Percentiles rank a stretch among this genome's conserved stretches.
These are phyloP conservation scores for Digitonthophagus gazella DNA, from an alignment of 2,888 invertebrate genomes.

Conservation along the genomic window DNA sequence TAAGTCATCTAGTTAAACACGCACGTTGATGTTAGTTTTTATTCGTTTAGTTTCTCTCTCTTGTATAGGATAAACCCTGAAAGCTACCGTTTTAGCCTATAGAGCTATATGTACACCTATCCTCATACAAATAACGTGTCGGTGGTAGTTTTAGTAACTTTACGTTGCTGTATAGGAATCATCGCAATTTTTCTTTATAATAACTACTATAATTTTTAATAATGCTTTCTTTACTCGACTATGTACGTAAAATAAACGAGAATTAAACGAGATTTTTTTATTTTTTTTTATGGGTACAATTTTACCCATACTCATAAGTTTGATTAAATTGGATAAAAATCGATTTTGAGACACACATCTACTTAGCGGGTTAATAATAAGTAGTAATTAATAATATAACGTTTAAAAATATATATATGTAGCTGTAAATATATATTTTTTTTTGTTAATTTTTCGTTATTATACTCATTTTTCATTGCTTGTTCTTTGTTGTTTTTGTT, in stretches of 20 bases:
- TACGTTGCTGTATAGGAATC: conserved; percentile 54
- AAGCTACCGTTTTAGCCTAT: not conserved
- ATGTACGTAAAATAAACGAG: conserved; percentile 47
- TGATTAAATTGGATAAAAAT: not conserved
- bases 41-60: conserved; percentile 21
- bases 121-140: conserved; percentile 18
- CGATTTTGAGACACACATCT: conserved; percentile 33
- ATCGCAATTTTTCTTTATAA: conserved; percentile 34
- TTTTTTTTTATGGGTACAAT: no score
- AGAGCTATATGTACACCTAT: conserved; percentile 43
- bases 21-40: conserved; percentile 4
- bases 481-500: conserved; percentile 1
- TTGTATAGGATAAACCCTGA: conserved; percentile 42
- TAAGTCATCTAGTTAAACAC: conserved; percentile 21
- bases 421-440: conserved; percentile 47
- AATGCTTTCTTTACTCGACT: conserved; percentile 41
- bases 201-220: conserved; percentile 34
- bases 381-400: conserved; percentile 44
- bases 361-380: conserved; percentile 32
- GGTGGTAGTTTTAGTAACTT: conserved; percentile 49
- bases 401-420: conserved; percentile 45
- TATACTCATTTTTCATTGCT: conserved; percentile 12
- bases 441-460: not conserved
- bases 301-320: no score
- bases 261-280: conserved; percentile 46